Evolutionary conservation across 1,140 invertebrate genomes (phyloP), one percentile per base, ranked within the genome.

Genomic region (Dreissena polymorpha): DNA sequence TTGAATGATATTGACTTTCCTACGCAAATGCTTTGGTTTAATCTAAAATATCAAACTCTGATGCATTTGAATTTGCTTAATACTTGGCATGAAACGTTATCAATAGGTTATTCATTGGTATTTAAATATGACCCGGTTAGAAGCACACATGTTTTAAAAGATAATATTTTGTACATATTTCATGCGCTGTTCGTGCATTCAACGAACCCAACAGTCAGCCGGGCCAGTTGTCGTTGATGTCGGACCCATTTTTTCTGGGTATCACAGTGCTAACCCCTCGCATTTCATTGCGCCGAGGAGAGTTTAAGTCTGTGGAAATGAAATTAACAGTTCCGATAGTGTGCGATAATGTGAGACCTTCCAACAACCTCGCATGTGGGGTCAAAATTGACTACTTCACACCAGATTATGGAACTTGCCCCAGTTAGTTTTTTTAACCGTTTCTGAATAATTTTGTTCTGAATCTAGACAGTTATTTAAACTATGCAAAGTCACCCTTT

Each of bases 241-340:
- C 76, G n/a, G 50, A 60, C 50, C 27, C 65, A 50, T 68, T 10
- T 21, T 79, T 79, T 27, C 7, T 63, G 25, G 76, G 76, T 14
- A 27, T 79, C 25, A 25, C 12, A 18, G 49, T 79, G 1, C 16
- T 14, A 14, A 79, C 76, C 7, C 67, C 76, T 18, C 29, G n/a
- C 13, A 29, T 79, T 18, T 29, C 51, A 29, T 60, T 79, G 18
- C 18, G 51, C 39, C 60, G 29, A 14, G 76, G 76, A 16, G 76
- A 79, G 50, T 60, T 67, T 23, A 79, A 79, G 51, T 14, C 76
- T 14, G n/a, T 79, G 3, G 65, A 70, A 27, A 14, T 79, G 14
- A 0, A 57, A 14, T 27, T 53, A 7, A 21, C 51, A 70, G 21
- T 79, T 16, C 76, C 76, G 67, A 25, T 78, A 6, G 25, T 69